Conservation (phyloP, 2,888 invertebrate species). For the Amiota communis region DNA sequence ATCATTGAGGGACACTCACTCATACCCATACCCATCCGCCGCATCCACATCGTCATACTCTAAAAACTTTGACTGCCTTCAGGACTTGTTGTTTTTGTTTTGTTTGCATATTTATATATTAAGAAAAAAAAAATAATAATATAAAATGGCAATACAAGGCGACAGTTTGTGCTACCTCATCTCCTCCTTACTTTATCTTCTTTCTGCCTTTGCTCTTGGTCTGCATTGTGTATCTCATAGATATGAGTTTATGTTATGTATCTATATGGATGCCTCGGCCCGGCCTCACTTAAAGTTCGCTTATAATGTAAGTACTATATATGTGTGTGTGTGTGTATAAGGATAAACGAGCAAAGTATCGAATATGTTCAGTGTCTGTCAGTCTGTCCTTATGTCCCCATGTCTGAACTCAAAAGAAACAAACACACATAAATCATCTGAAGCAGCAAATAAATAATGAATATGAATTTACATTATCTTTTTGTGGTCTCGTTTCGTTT, state of each 20-base stretch:
- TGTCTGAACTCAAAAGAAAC: conserved; percentile 40
- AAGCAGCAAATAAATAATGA: conserved; percentile 57
- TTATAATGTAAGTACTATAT: background rate
- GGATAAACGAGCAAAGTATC: conserved; percentile 26
- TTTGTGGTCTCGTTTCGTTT: conserved; percentile 23
- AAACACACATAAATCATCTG: conserved; percentile 54
- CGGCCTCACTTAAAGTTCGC: conserved; percentile 10
- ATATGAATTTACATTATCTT: conserved; percentile 44
- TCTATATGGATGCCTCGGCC: background rate
- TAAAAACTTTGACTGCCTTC: conserved; percentile 33
- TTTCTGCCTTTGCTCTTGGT: background rate
- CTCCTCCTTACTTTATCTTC: background rate
- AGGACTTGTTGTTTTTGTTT: conserved; percentile 16
- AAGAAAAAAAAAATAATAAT: background rate
- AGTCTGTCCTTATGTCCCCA: conserved; percentile 4
- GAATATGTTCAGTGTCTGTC: conserved; percentile 19
- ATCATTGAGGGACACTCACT: conserved; percentile 27
- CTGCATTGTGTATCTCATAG: conserved; percentile 5
- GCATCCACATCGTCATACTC: conserved; percentile 9
- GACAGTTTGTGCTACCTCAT: conserved; percentile 24
- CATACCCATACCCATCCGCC: conserved; percentile 17
- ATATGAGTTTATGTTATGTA: background rate
- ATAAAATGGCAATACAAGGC: conserved; percentile 29
- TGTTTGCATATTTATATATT: conserved; percentile 36
- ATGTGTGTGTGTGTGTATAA: conserved; percentile 22